Base-by-base conservation (phyloP, 1,140 invertebrate genomes). In the Drosophila tani region DNA sequence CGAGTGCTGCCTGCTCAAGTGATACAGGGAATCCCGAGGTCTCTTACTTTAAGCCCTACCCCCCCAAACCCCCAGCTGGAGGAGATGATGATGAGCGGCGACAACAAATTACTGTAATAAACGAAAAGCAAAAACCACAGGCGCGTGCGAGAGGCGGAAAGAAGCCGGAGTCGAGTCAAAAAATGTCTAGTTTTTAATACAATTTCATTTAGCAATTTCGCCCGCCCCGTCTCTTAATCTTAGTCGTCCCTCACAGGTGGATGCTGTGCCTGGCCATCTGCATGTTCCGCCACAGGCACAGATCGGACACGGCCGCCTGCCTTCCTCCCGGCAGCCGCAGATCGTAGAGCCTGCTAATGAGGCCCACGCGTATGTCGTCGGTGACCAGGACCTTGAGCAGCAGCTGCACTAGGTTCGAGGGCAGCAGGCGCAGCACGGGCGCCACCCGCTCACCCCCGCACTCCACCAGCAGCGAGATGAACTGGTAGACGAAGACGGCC, bases 1-100 rank as follows among this genome's bases (percentile, higher is more conserved):
- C 93, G 98, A 99, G 93, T 95, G 97, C 79, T 99, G 98, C 95
- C 95, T 99, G 95, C 95, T 98, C 92, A 99, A 99, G 95, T 99
- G 96, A 98, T 95, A 93, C 81, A 88, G 88, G 81, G 91, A 93
- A 87, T 82, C 91, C 74, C 11, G 91, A 91, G 79, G 79, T 90
- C 69, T 92, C 65, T 92, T 91, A 91, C 84, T 91, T 82, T 93
- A 90, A 92, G 91, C 75, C 24, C 15, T 69, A 32, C 50, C 62
- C 60, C 66, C 50, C 62, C 60, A 63, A 29, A 24, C 63, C 60
- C 35, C 29, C 67, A 12, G 60, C 51, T 57, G 24, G 17, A 53
- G 46, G 55, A 43, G 62, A 64, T 79, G 65, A 82, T 75, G 68
- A 35, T 35, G 35, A 58, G 35, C 70, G 75, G 45, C 79, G 69